These are phyloP conservation scores for Drosophila prostipennis DNA, from an alignment of 2,888 invertebrate genomes.

Conservation along the genomic window DNA sequence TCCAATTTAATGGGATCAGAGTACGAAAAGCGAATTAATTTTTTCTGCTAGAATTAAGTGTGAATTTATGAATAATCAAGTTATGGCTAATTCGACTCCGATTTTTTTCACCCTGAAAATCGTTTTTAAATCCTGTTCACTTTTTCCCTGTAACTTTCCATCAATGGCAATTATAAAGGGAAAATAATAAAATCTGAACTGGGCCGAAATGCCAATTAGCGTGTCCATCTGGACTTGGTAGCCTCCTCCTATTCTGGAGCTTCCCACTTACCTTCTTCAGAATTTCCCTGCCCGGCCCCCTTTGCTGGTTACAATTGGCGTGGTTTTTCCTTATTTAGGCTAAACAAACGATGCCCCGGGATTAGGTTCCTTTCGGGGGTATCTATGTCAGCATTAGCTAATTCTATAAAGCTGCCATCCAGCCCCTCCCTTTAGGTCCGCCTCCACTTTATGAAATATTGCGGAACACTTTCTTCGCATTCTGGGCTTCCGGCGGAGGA, in stretches of 20 bases:
- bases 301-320: conserved; percentile 27
- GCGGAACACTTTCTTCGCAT: conserved; percentile 50
- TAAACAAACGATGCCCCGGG: conserved; percentile 62
- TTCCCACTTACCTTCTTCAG: conserved; percentile 11
- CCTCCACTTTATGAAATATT: conserved; percentile 67
- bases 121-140: not conserved
- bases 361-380: conserved; percentile 62
- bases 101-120: conserved; percentile 1
- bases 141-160: conserved; percentile 6
- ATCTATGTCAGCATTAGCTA: conserved; percentile 69
- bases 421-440: conserved; percentile 2
- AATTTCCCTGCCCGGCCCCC: not conserved
- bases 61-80: conserved; percentile 10
- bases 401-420: conserved; percentile 49
- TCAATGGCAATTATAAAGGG: conserved; percentile 8
- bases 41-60: conserved; percentile 2
- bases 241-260: conserved; percentile 17
- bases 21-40: not conserved
- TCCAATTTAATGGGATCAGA: not conserved
- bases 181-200: conserved; percentile 8
- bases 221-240: conserved; percentile 16
- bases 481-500: not conserved
- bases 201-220: conserved; percentile 34
- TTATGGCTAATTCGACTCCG: conserved; percentile 1
- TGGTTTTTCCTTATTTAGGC: conserved; percentile 39